Evolutionary conservation across 2,113 vertebrate species (phyloP).

Genomic region (Ameiurus melas): DNA sequence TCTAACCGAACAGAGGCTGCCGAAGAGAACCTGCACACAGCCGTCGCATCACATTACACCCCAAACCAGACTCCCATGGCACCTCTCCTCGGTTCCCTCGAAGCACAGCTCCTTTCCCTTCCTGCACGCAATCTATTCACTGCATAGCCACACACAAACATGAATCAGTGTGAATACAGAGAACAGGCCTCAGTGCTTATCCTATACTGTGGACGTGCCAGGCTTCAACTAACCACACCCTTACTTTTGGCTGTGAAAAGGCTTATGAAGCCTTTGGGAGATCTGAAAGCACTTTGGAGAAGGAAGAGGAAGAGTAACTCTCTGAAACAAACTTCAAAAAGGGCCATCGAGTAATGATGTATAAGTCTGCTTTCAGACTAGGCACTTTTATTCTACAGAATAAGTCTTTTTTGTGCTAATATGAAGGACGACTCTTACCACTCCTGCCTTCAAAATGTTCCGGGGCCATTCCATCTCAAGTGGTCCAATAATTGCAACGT

Average conservation of each 20-base stretch:
- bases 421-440: neutral
- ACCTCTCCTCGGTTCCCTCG: conserved; percentile 56
- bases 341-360: neutral
- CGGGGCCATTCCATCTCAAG: too few relatives aligned
- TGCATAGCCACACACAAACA: conserved; percentile 29
- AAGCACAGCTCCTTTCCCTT: conserved; percentile 31
- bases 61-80: conserved; percentile 60
- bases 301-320: neutral
- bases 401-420: neutral
- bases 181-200: neutral
- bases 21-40: conserved; percentile 57
- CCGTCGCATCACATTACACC: conserved; percentile 45
- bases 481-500: too few relatives aligned
- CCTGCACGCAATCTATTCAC: conserved; percentile 38
- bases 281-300: conserved; percentile 8
- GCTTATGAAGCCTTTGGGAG: neutral
- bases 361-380: neutral
- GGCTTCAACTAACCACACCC: neutral
- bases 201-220: neutral
- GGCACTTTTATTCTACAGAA: neutral
- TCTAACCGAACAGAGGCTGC: conserved; percentile 64
- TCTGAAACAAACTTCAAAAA: neutral
- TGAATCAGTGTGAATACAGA: neutral
- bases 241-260: neutral
- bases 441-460: neutral